These are phyloP conservation scores for Gorsachius magnificus DNA, from an alignment of 2,797 vertebrate species.

Conservation along the genomic window DNA sequence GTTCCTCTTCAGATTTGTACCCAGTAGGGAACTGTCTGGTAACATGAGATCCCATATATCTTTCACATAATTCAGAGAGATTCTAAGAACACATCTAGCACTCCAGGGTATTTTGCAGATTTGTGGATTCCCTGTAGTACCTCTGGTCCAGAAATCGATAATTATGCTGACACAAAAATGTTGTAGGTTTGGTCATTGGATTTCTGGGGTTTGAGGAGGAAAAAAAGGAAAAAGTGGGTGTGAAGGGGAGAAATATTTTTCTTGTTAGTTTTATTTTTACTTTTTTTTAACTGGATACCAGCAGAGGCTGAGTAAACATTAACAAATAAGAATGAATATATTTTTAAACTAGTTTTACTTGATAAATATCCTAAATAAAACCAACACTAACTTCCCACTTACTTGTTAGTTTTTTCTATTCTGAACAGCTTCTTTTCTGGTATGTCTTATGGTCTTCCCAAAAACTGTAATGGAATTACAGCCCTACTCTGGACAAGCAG, in stretches of 20 bases:
- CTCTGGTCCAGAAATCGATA: background rate
- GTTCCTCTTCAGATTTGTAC: background rate
- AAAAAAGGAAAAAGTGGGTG: background rate
- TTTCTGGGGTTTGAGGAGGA: background rate
- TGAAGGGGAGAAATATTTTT: background rate
- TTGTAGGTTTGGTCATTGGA: background rate
- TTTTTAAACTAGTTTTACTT: background rate
- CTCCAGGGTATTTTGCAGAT: background rate
- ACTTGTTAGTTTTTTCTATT: background rate
- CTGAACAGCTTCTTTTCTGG: background rate
- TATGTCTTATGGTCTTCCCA: background rate
- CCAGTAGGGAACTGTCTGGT: background rate
- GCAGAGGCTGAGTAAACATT: background rate
- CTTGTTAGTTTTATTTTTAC: background rate
- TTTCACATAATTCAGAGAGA: background rate
- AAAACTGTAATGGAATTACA: background rate
- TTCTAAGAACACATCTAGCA: background rate
- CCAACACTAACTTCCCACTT: background rate
- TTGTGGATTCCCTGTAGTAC: background rate
- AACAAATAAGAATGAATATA: background rate
- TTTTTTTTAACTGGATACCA: background rate
- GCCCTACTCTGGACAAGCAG: background rate
- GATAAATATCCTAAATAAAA: background rate
- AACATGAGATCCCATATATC: accelerated
- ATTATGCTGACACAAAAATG: background rate